These are phyloP conservation scores for Vidua chalybeata DNA, from an alignment of 2,113 vertebrate genomes.

Conservation along the genomic window DNA sequence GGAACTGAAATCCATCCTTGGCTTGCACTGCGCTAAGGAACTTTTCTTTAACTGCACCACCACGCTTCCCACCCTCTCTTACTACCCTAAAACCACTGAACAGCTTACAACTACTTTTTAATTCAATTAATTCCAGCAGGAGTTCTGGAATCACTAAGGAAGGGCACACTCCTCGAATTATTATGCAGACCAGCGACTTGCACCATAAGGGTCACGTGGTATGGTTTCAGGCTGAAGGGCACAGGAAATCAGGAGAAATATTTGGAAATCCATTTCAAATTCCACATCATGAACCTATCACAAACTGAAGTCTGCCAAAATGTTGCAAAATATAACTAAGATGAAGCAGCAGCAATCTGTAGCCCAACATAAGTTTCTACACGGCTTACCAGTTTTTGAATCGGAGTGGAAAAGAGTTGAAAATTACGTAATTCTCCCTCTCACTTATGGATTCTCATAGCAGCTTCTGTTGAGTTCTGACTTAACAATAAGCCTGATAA, in stretches of 20 bases:
- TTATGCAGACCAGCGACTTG: background rate
- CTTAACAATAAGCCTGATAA: slow-evolving; percentile 36
- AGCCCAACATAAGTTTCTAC: background rate
- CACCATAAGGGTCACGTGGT: background rate
- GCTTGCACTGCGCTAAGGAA: background rate
- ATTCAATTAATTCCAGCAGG: background rate
- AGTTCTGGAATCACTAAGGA: background rate
- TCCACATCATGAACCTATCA: background rate
- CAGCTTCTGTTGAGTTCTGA: slow-evolving; percentile 43
- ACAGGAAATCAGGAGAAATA: background rate
- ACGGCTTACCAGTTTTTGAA: slow-evolving; percentile 14
- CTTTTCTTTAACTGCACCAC: background rate
- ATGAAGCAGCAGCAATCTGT: background rate
- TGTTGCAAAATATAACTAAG: background rate
- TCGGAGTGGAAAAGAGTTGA: background rate
- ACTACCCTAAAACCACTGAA: background rate
- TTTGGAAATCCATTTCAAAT: background rate
- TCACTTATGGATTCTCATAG: slow-evolving; percentile 29
- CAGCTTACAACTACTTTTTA: background rate
- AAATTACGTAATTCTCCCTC: slow-evolving; percentile 40
- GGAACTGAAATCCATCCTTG: background rate
- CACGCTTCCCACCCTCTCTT: background rate
- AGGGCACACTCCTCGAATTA: background rate
- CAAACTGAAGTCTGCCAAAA: background rate
- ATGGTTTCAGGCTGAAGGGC: background rate